Percentiles rank a stretch among this genome's conserved stretches.
phyloP scores from a whole-genome alignment of 2,888 invertebrate species.

The Osedax fenrisi region DNA sequence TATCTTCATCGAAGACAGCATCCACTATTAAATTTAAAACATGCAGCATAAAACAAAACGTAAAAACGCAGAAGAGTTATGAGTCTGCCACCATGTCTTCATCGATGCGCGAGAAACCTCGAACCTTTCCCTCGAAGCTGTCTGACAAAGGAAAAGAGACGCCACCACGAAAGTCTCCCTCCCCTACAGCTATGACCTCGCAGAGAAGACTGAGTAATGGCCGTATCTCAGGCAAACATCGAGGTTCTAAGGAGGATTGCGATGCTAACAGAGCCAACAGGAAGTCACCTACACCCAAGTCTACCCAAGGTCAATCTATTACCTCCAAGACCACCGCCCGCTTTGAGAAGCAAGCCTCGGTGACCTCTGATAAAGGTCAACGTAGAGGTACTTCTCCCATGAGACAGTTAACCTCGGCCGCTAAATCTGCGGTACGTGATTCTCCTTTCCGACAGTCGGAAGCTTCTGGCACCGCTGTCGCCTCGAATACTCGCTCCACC shows the following conservation, averaged over 20 bases:
- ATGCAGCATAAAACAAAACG: too few relatives aligned
- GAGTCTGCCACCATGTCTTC: background rate
- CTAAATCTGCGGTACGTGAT: background rate
- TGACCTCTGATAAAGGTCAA: background rate
- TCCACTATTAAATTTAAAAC: too few relatives aligned
- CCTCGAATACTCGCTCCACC: background rate
- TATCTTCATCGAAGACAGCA: background rate
- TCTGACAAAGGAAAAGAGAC: background rate
- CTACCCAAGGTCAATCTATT: background rate
- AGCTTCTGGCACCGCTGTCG: background rate
- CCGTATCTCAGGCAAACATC: background rate
- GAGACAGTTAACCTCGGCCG: background rate
- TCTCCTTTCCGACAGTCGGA: slow-evolving; percentile 12
- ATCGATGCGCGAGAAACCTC: background rate
- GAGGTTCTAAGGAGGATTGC: background rate
- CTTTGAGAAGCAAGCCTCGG: background rate
- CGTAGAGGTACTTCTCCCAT: background rate
- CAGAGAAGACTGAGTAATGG: background rate
- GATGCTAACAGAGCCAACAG: background rate
- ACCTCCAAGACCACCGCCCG: background rate
- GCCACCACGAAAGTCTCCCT: background rate
- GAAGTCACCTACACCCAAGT: too few relatives aligned
- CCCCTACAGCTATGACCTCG: background rate
- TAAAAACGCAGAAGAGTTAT: background rate
- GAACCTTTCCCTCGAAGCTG: background rate